phyloP scores from a whole-genome alignment of 1,140 invertebrate species.

The Proctacanthus coquilletti region DNA sequence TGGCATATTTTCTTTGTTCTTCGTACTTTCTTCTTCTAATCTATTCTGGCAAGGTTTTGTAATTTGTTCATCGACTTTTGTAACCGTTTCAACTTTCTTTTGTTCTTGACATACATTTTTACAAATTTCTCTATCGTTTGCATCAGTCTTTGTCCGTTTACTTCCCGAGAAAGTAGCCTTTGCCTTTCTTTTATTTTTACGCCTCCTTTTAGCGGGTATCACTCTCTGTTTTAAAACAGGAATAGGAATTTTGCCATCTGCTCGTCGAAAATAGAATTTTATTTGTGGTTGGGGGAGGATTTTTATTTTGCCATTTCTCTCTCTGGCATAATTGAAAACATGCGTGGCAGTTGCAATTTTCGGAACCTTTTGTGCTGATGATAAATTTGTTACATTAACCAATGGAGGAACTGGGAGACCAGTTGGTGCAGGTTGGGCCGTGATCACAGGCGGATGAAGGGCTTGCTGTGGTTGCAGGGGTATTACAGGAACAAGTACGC shows the following conservation, averaged over 20 bases:
- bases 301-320: slow-evolving; percentile 1
- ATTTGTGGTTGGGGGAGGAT: slow-evolving; percentile 13
- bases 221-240: neutral
- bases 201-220: neutral
- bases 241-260: neutral
- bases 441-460: neutral
- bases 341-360: too few relatives aligned
- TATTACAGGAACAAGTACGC: neutral
- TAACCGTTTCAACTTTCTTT: slow-evolving; percentile 3
- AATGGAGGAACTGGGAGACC: too few relatives aligned
- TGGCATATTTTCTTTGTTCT: too few relatives aligned
- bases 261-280: slow-evolving; percentile 5
- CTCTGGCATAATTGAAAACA: too few relatives aligned
- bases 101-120: too few relatives aligned
- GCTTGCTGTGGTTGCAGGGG: neutral
- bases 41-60: neutral
- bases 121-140: too few relatives aligned
- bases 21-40: too few relatives aligned
- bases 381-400: too few relatives aligned
- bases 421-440: neutral
- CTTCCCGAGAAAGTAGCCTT: too few relatives aligned
- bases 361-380: too few relatives aligned
- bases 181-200: neutral
- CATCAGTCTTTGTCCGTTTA: too few relatives aligned
- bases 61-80: neutral